Conservation (phyloP, 1,140 invertebrate genomes). For the Cotesia vestalis region DNA sequence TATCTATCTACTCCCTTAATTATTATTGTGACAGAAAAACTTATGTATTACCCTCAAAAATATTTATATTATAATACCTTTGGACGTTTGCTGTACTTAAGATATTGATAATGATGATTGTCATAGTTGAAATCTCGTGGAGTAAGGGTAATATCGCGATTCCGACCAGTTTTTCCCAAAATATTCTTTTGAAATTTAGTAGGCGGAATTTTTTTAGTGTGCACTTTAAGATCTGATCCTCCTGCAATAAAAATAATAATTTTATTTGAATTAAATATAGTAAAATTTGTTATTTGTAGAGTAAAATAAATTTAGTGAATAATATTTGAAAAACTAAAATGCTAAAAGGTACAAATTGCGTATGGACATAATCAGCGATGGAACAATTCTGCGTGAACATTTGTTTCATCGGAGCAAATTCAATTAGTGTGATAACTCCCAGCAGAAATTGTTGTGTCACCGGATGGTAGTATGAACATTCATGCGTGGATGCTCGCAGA, state of each 20-base stretch:
- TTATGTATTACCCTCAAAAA: neutral
- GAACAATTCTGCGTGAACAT: slow-evolving; percentile 18
- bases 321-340: neutral
- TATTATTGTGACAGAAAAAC: neutral
- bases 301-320: too few relatives aligned
- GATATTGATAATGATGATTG: slow-evolving; percentile 83
- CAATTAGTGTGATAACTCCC: slow-evolving; percentile 24
- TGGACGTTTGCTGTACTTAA: slow-evolving; percentile 78
- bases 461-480: neutral
- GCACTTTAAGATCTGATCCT: slow-evolving; percentile 68
- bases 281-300: neutral
- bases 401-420: slow-evolving; percentile 8
- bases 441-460: neutral
- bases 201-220: slow-evolving; percentile 71
- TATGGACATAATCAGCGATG: neutral
- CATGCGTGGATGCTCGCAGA: neutral
- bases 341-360: slow-evolving; percentile 7
- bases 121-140: slow-evolving; percentile 82
- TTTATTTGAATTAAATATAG: slow-evolving; percentile 11
- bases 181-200: slow-evolving; percentile 70
- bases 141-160: slow-evolving; percentile 70
- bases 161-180: slow-evolving; percentile 74
- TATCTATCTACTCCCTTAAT: too few relatives aligned
- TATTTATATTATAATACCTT: slow-evolving; percentile 66
- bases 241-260: slow-evolving; percentile 44